Evolutionary conservation across 2,888 invertebrate species (phyloP).

Genomic region (Pseudoips prasinana): DNA sequence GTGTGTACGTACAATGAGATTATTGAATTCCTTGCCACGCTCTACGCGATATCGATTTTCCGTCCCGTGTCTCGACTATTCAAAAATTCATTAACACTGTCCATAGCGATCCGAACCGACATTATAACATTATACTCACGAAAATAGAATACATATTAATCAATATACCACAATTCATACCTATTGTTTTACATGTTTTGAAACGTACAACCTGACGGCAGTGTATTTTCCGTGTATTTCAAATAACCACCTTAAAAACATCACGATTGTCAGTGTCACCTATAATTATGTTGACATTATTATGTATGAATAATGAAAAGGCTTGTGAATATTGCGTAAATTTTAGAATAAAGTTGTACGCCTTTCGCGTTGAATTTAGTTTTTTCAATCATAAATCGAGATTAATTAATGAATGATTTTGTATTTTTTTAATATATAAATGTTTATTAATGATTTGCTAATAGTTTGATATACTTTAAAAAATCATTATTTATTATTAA

Average conservation of each 20-base stretch:
- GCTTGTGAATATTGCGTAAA: conserved; percentile 68
- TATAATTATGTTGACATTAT: conserved; percentile 16
- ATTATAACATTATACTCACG: conserved; percentile 38
- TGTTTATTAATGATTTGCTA: too few relatives aligned
- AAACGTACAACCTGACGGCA: too few relatives aligned
- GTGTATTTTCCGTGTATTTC: too few relatives aligned
- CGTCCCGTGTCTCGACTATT: conserved; percentile 73
- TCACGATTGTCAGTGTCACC: conserved; percentile 15
- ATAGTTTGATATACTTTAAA: too few relatives aligned
- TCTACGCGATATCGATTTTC: conserved; percentile 69
- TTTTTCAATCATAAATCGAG: too few relatives aligned
- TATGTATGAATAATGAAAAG: conserved; percentile 40
- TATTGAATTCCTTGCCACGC: conserved; percentile 56
- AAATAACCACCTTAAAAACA: too few relatives aligned
- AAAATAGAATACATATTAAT: conserved; percentile 34
- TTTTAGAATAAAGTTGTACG: conserved; percentile 29
- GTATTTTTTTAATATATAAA: too few relatives aligned
- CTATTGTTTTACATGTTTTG: too few relatives aligned
- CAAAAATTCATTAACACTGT: conserved; percentile 74
- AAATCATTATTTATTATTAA: neutral
- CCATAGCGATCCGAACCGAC: conserved; percentile 61
- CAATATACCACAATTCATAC: too few relatives aligned
- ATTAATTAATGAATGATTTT: too few relatives aligned
- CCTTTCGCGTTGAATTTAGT: conserved; percentile 14
- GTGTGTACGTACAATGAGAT: conserved; percentile 28